These are phyloP conservation scores for Oedothorax gibbosus DNA, from an alignment of 1,140 invertebrate species.

Conservation along the genomic window DNA sequence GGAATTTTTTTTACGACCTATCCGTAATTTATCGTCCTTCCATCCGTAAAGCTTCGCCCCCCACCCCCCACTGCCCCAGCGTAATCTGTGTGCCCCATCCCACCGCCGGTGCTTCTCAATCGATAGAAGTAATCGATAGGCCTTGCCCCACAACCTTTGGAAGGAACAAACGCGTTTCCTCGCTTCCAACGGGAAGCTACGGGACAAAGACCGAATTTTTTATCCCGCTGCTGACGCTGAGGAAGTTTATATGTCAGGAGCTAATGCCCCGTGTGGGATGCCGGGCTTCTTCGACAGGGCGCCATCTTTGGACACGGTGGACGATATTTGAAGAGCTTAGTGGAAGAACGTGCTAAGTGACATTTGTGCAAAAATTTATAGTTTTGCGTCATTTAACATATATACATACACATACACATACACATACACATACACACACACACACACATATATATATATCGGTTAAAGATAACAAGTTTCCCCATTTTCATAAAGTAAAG, in stretches of 20 bases:
- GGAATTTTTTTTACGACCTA: slow-evolving; percentile 57
- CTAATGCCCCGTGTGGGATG: slow-evolving; percentile 34
- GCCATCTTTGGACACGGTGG: slow-evolving; percentile 37
- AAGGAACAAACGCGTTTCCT: slow-evolving; percentile 60
- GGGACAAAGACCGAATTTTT: slow-evolving; percentile 59
- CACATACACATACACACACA: background rate
- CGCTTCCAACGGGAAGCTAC: slow-evolving; percentile 53
- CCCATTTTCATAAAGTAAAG: background rate
- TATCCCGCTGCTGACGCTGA: slow-evolving; percentile 41
- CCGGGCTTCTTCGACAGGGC: background rate
- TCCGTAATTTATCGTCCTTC: slow-evolving; percentile 60
- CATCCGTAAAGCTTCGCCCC: slow-evolving; percentile 57
- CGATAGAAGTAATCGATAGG: slow-evolving; percentile 58
- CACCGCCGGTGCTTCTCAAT: slow-evolving; percentile 37
- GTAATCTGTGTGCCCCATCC: slow-evolving; percentile 37
- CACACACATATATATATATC: background rate
- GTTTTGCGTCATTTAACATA: background rate
- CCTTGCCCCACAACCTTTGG: slow-evolving; percentile 60
- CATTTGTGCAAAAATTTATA: background rate
- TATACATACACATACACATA: background rate
- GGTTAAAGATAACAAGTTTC: background rate
- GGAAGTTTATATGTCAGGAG: slow-evolving; percentile 59
- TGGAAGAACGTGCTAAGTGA: background rate
- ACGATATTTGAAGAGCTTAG: background rate
- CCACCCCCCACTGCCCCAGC: slow-evolving; percentile 40